phyloP scores from a whole-genome alignment of 2,888 invertebrate species.

The Luperina nickerlii region DNA sequence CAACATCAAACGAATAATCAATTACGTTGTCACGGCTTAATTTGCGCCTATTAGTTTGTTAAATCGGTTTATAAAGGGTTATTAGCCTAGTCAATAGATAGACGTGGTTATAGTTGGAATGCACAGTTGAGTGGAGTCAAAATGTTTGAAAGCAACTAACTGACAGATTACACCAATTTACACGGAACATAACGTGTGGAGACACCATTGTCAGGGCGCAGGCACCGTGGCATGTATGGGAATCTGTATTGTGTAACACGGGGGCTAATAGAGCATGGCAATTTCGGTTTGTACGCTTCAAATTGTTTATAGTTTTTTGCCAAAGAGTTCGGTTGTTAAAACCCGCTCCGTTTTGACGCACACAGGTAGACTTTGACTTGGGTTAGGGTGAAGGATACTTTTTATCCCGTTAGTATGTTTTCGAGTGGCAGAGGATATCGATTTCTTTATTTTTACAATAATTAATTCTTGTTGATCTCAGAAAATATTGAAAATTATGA shows the following conservation, averaged over 20 bases:
- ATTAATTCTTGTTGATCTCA: not conserved
- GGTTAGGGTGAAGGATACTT: not conserved
- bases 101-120: constrained; percentile 32
- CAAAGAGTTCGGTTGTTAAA: constrained; percentile 20
- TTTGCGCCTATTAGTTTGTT: constrained; percentile 32
- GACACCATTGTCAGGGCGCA: constrained; percentile 77
- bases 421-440: not conserved
- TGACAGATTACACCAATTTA: constrained; percentile 79
- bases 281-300: constrained; percentile 59
- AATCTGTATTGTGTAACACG: constrained; percentile 69
- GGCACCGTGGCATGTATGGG: constrained; percentile 80
- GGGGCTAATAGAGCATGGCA: constrained; percentile 65
- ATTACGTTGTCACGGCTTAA: constrained; percentile 39
- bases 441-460: not conserved
- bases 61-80: constrained; percentile 29
- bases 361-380: not conserved
- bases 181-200: constrained; percentile 80
- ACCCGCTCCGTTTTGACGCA: not conserved
- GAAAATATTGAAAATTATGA: not conserved
- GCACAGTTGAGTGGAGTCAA: constrained; percentile 68
- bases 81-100: constrained; percentile 32
- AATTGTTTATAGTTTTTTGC: constrained; percentile 42
- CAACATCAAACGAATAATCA: constrained; percentile 30
- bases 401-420: not conserved
- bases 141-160: constrained; percentile 73